Percentiles rank a stretch among this genome's conserved stretches.
Conservation (phyloP, 2,113 vertebrate species). For the Eublepharis macularius region DNA sequence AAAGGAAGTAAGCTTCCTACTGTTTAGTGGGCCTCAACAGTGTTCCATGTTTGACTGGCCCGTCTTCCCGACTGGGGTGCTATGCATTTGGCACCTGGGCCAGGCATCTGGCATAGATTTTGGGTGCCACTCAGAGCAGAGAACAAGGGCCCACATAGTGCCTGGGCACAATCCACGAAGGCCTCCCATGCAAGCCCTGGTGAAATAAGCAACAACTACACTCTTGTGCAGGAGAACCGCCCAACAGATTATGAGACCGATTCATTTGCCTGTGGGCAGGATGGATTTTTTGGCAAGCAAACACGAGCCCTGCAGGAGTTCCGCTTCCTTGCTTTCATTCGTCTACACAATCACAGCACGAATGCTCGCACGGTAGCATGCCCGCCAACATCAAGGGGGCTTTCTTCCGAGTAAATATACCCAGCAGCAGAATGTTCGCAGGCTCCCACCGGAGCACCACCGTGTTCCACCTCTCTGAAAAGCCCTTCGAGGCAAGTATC, state of each 20-base stretch:
- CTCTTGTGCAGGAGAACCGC: no score
- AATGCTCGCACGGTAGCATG: no score
- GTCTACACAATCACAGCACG: neutral
- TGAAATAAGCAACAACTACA: neutral
- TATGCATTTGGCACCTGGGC: no score
- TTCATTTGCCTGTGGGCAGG: neutral
- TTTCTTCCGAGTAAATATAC: neutral
- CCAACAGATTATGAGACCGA: neutral
- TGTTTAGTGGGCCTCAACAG: no score
- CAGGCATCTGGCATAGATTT: neutral
- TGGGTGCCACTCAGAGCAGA: neutral
- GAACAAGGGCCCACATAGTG: neutral
- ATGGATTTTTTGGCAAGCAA: neutral
- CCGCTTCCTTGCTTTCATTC: neutral
- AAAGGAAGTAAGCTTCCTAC: no score
- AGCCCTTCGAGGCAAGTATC: neutral
- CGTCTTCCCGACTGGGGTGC: no score
- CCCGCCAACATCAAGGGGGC: neutral
- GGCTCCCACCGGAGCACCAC: neutral
- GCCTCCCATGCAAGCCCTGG: neutral
- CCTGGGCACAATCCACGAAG: neutral
- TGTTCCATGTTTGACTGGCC: no score
- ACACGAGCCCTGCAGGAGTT: neutral
- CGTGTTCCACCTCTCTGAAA: neutral
- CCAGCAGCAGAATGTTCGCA: neutral